A percentile compares a stretch with the other conserved stretches of the same genome.
These are phyloP conservation scores for Meles meles DNA, from an alignment of 2,113 vertebrate genomes.

Conservation along the genomic window DNA sequence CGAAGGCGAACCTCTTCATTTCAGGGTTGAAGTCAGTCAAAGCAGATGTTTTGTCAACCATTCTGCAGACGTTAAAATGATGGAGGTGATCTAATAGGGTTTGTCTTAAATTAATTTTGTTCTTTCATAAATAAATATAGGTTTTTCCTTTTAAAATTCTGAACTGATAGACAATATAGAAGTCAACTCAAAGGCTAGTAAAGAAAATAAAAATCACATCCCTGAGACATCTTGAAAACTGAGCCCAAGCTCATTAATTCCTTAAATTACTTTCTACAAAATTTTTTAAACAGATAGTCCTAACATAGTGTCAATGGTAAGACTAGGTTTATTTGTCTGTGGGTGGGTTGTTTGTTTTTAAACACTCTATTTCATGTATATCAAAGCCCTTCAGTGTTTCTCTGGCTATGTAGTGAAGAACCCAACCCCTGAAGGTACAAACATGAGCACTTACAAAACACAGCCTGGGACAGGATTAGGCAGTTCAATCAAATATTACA, in stretches of 20 bases:
- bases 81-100: not conserved
- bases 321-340: not conserved
- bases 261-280: not conserved
- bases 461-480: fast-evolving
- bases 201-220: not conserved
- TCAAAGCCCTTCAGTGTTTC: not conserved
- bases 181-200: not conserved
- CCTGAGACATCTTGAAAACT: not conserved
- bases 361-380: not conserved
- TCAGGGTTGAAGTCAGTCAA: not conserved
- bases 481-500: not conserved
- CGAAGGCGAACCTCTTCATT: not conserved
- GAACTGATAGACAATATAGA: not conserved
- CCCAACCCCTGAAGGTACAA: not conserved
- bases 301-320: not conserved
- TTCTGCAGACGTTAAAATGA: not conserved
- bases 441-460: not conserved
- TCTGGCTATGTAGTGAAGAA: not conserved
- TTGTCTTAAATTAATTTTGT: not conserved
- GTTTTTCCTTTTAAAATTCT: not conserved
- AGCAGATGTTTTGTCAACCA: not conserved
- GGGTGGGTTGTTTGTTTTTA: not conserved
- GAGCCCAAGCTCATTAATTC: not conserved
- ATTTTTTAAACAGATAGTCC: not conserved
- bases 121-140: not conserved